Evolutionary conservation across 2,797 vertebrate species (phyloP).

Genomic region (Anguilla obscura): DNA sequence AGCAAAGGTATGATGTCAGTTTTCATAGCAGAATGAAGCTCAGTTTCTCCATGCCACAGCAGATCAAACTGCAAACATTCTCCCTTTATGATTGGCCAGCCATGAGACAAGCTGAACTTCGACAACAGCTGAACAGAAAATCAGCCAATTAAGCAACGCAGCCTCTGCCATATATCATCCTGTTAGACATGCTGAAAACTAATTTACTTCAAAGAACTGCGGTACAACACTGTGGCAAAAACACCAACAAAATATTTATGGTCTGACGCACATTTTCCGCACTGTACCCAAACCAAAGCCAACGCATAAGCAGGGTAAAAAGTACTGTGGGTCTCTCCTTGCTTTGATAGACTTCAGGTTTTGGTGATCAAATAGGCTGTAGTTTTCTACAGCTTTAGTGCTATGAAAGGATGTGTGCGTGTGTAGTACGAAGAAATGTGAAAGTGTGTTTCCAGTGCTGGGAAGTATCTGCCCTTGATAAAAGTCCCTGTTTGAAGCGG

Average conservation of each 20-base stretch:
- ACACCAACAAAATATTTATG: constrained; percentile 28
- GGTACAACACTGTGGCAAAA: constrained; percentile 7
- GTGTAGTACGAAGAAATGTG: neutral
- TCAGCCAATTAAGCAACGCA: constrained; percentile 14
- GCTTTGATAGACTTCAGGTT: neutral
- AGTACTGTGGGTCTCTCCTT: neutral
- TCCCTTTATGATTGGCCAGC: neutral
- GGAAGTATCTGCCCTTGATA: neutral
- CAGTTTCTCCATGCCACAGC: neutral
- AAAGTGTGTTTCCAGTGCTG: neutral
- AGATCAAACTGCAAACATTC: neutral
- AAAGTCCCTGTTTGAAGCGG: neutral
- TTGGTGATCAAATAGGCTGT: neutral
- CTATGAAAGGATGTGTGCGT: neutral
- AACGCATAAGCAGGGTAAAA: constrained; percentile 26
- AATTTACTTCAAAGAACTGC: constrained; percentile 36
- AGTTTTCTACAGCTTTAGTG: neutral
- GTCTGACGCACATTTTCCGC: constrained; percentile 35
- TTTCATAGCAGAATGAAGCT: constrained; percentile 14
- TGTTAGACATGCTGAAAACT: constrained; percentile 19
- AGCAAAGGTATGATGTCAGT: constrained; percentile 5
- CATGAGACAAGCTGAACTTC: neutral
- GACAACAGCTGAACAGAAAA: constrained; percentile 21
- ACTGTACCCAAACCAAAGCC: constrained; percentile 9
- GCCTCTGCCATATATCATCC: constrained; percentile 23